Conservation (phyloP, 2,113 vertebrate species). For the Macaca nemestrina region DNA sequence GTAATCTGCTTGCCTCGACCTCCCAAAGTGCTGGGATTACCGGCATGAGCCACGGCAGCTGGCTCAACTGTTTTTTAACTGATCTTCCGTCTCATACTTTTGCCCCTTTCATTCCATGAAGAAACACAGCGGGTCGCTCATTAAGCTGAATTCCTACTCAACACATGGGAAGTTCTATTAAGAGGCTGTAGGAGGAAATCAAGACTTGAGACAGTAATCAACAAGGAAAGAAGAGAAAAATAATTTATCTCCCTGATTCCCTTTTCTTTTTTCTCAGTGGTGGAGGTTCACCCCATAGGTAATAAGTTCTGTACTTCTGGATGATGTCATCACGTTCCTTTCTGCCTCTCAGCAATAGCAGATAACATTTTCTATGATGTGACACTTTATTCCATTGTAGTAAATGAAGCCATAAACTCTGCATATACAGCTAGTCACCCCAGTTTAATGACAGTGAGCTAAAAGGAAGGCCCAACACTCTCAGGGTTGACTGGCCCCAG, state of each 20-base stretch:
- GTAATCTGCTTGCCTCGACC: rapidly evolving
- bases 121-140: not conserved
- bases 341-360: not conserved
- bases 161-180: not conserved
- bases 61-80: not conserved
- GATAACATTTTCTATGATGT: not conserved
- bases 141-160: not conserved
- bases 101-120: not conserved
- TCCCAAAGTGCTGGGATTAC: too few species aligned
- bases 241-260: not conserved
- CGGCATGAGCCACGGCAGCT: rapidly evolving
- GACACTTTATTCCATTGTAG: not conserved
- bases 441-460: not conserved
- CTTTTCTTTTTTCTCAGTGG: not conserved
- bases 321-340: not conserved
- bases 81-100: not conserved
- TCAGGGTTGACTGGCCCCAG: not conserved
- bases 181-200: not conserved
- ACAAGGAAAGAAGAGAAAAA: not conserved
- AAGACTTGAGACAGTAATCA: not conserved
- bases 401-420: not conserved
- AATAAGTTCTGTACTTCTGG: not conserved
- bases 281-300: not conserved
- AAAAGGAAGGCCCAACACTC: not conserved
- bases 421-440: not conserved